Evolutionary conservation across 2,113 vertebrate species (phyloP), one percentile per base, ranked within the genome.

Genomic region (Xiphophorus couchianus): DNA sequence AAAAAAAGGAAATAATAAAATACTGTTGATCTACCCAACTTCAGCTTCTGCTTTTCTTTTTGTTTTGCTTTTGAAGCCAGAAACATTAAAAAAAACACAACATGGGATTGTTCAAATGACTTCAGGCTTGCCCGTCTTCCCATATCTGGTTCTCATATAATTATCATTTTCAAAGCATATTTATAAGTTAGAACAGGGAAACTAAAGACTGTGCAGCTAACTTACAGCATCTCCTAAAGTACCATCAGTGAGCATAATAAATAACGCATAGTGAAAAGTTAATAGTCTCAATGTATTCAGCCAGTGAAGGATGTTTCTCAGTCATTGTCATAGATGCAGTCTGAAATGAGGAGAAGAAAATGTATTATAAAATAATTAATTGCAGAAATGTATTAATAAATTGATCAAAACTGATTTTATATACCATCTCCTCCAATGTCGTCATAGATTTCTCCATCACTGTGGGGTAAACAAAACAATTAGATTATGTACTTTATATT

Each of bases 361-460:
- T 60, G 2, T 62, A 62, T 29, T 17, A 17, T 14, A 62, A 30
- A 15, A 30, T 6, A 30, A 62, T 30, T 15, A 17, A 62, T 62
- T 62, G 15, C 8, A 58, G 51, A 25, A 58, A 58, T 25, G 0
- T 8, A 25, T 7, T n/a, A 25, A 58, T 58, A 58, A 25, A 58
- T 58, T 17, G 1, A 35, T 9, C 11, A 64, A 7, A 65, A 33
- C 4, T 31, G 29, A 71, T 42, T 6, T 25, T 35, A 94, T 95
- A 17, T 96, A 99, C 97, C 97, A 0, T 97, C 96, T 89, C 94
- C 95, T 89, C 94, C 95, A 76, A 98, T 93, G 29, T 98, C 97
- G 67, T 99, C 97, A 3, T 98, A 99, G 89, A 99, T 99, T 29
- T 98, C 97, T 66, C 93, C 95, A 83, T 98, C 96, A 1, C 97